Base-by-base conservation (phyloP, 2,888 invertebrate genomes). In the Ischnura elegans region DNA sequence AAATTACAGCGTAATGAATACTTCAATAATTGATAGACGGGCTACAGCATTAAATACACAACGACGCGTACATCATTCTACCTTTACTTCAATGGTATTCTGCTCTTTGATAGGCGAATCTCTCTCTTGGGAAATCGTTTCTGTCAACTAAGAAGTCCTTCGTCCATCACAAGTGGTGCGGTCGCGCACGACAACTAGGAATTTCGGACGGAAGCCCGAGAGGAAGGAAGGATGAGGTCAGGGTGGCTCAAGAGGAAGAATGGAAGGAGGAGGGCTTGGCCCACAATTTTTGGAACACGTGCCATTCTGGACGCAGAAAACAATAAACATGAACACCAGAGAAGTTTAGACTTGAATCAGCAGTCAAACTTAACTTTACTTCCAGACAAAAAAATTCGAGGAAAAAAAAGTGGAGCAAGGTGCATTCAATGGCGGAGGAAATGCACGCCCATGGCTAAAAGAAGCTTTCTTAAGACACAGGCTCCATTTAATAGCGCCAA, bases 161-260 rank as follows among this genome's bases (percentile, higher is more conserved):
- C 16, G 29, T 76, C 76, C 76, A 0, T 36, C 76, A 10, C 76
- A 3, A 76, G 76, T 25, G 36, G 36, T 10, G 76, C n/a, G 76
- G 76, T 5, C 6, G 76, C 10, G 13, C 0, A 16, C 36, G 13
- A 36, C 29, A 36, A 76, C 36, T 8, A 4, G 36, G n/a, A 36
- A 76, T 36, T 76, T 36, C 76, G 76, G 76, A 36, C 76, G 76
- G 76, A 76, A 36, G 36, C 16, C 76, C 36, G 29, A 6, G 76
- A 76, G 76, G 76, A 76, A 61, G 61, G 61, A 51, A 61, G 61
- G 61, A 76, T 76, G 76, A 76, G 76, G 76, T 36, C 25, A 36
- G 76, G 76, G 36, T 36, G 76, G 8, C 36, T n/a, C 5, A 19
- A n/a, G 61, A 61, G 47, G 47, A 47, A 47, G 47, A 47, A 47